Evolutionary conservation across 2,797 vertebrate species (phyloP).

Genomic region (Knipowitschia caucasica): DNA sequence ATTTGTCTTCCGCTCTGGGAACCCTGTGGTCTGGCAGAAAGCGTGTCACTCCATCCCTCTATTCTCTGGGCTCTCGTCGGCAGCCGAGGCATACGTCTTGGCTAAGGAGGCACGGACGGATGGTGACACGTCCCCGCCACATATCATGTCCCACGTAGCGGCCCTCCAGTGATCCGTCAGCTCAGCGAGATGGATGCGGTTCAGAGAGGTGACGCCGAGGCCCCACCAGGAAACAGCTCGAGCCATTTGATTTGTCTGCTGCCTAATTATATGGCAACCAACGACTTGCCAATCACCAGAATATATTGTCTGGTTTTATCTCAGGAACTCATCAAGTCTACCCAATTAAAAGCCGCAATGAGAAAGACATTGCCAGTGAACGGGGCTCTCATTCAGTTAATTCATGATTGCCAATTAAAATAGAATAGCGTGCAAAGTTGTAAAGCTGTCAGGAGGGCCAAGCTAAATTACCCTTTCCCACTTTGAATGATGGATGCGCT

Average conservation of each 20-base stretch:
- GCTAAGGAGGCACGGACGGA: constrained; percentile 3
- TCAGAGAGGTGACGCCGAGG: constrained; percentile 18
- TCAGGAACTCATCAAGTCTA: constrained; percentile 77
- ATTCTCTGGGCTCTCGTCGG: background rate
- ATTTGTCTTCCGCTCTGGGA: background rate
- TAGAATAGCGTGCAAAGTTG: constrained; percentile 75
- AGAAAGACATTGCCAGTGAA: constrained; percentile 66
- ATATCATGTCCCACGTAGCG: constrained; percentile 7
- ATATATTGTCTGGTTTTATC: constrained; percentile 80
- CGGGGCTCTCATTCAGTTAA: constrained; percentile 76
- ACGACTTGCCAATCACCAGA: constrained; percentile 77
- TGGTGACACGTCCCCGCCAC: constrained; percentile 5
- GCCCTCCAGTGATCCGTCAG: constrained; percentile 17
- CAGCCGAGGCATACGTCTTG: constrained; percentile 2
- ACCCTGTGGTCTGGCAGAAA: background rate
- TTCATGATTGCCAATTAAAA: constrained; percentile 83
- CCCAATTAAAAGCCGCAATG: constrained; percentile 79
- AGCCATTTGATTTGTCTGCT: constrained; percentile 64
- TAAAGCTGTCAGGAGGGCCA: constrained; percentile 76
- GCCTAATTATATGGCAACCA: constrained; percentile 78
- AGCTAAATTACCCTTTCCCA: constrained; percentile 78
- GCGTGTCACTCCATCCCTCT: background rate
- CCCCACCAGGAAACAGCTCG: constrained; percentile 43
- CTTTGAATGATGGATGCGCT: constrained; percentile 79
- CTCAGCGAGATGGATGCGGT: constrained; percentile 11